Evolutionary conservation across 2,797 vertebrate species (phyloP).

Genomic region (Squalus acanthias): DNA sequence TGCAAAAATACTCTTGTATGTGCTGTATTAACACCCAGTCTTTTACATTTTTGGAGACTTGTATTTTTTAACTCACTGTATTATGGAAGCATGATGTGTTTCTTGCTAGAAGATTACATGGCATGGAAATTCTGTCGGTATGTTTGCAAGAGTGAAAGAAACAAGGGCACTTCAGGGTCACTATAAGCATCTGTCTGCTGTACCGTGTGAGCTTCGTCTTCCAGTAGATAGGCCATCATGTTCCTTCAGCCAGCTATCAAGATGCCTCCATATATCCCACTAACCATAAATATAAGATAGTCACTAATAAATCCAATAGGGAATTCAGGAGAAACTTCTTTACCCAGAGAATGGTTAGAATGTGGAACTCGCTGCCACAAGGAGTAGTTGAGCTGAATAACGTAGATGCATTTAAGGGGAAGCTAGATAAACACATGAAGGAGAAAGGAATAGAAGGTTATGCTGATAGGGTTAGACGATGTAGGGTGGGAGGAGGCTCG

Average conservation of each 20-base stretch:
- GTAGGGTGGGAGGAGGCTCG: background rate
- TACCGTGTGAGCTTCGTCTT: background rate
- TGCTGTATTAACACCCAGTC: background rate
- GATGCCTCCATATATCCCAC: background rate
- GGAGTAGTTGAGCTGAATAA: background rate
- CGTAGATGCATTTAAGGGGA: background rate
- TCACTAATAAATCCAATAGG: background rate
- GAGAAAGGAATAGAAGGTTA: background rate
- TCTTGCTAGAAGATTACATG: background rate
- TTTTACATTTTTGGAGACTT: background rate
- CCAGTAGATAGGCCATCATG: background rate
- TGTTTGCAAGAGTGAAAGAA: background rate
- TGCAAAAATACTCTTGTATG: background rate
- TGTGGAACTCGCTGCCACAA: background rate
- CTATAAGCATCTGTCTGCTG: background rate
- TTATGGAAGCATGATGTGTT: background rate
- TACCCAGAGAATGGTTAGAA: background rate
- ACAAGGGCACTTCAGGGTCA: background rate
- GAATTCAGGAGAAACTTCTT: background rate
- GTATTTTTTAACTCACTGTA: background rate
- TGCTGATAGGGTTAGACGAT: background rate
- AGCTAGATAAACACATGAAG: background rate
- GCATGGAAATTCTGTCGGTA: background rate
- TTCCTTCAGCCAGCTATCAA: background rate
- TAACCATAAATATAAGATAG: background rate